Evolutionary conservation across 2,113 vertebrate genomes (phyloP), one percentile per base, ranked within the genome.

Genomic region (Silurus meridionalis): DNA sequence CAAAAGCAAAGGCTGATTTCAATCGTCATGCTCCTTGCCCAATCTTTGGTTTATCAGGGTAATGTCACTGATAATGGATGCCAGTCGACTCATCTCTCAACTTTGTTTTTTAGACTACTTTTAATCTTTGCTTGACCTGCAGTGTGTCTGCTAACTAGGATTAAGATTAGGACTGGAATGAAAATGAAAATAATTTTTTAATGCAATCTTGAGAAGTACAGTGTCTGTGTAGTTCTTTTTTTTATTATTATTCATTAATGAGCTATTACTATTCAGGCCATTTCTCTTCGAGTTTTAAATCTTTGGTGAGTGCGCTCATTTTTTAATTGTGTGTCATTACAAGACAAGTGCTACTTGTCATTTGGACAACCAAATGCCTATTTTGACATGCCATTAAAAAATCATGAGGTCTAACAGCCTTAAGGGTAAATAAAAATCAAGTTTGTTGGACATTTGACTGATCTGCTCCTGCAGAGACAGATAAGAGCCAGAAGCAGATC

Each of bases 1-100:
- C 17, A 37, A 64, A 63, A 21, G 8, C 61, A 77, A 58, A 83
- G 71, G 46, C 37, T 72, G 58, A 82, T 74, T 4, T 5, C 53
- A 63, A 46, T 69, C 19, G 2, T 50, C n/a, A 82, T 4, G 2
- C 25, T 66, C 9, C 28, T 77, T 78, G 13, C 55, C 28, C n/a
- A 77, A 53, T 50, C 1, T n/a, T 72, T 25, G 0, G 19, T 37
- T 61, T 52, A 50, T 71, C 23, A 77, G 50, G 25, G 46, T 79
- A 79, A 50, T 84, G 53, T 77, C 69, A 58, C 21, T 19, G 84
- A 84, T 88, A 82, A 88, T 48, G 25, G 58, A 89, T 86, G 69
- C 28, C 60, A 58, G 64, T 58, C 3, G 21, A 17, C 63, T 46
- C 48, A 21, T 63, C 60, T 66, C 48, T 85, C 50, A 82, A 74